Base-by-base conservation (phyloP, 2,888 invertebrate species). In the Gastracanthus pulcherrimus region DNA sequence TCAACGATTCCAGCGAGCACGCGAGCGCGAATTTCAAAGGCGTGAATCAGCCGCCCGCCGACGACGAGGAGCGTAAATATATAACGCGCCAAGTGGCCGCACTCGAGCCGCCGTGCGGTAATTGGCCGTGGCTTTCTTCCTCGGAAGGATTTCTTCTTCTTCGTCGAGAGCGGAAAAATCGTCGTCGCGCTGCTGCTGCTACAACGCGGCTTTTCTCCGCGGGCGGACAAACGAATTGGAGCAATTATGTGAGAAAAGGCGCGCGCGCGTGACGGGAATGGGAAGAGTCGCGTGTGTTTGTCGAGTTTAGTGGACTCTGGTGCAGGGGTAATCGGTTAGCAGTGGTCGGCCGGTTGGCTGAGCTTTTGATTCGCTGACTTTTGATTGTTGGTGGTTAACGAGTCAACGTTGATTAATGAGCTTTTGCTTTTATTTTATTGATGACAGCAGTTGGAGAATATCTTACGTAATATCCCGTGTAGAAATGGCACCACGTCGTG, bases 161-260 rank as follows among this genome's bases (percentile, higher is more conserved):
- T n/a, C n/a, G n/a, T n/a, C n/a, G n/a, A n/a, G n/a, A n/a, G 45
- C 45, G 13, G 55, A 55, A 55, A 55, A 55, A 23, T 55, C 23
- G 55, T 55, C 55, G 51, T n/a, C n/a, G n/a, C n/a, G n/a, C n/a
- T n/a, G n/a, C 19, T 6, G 16, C 13, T 23, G 23, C 7, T 16
- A 5, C 19, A 5, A n/a, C 48, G 48, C 36, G 34, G 41, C 72
- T 72, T 38, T 60, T 58, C 26, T 60, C 29, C 26, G 13, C 60
- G 41, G 16, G 31, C 34, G 9, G 29, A 38, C 41, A 26, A 38
- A 72, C 41, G 36, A 72, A 72, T 38, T 41, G 72, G 41, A 41
- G 60, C 72, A 72, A 72, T 72, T 72, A 72, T 55, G 13, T n/a
- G 29, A 41, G 58, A n/a, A n/a, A 55, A n/a, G 48, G 51, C 23